Conservation (phyloP, 2,888 invertebrate species). For the Meghimatium bilineatum region DNA sequence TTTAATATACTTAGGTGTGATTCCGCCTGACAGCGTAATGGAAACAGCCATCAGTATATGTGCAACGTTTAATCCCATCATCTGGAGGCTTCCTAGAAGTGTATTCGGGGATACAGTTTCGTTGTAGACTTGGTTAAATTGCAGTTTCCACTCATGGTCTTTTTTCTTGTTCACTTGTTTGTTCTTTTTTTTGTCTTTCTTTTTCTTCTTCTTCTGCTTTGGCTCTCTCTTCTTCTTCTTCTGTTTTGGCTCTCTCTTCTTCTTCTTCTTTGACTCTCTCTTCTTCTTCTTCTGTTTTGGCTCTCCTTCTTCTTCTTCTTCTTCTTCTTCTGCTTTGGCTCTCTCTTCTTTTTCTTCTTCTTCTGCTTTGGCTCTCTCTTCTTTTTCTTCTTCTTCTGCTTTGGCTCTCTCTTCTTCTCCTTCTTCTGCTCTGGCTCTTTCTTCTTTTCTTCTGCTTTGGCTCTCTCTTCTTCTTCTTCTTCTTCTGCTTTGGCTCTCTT, state of each 20-base stretch:
- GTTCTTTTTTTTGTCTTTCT: background rate
- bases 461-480: too few relatives aligned
- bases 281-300: too few relatives aligned
- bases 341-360: too few relatives aligned
- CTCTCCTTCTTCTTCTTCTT: too few relatives aligned
- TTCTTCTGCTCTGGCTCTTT: too few relatives aligned
- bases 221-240: background rate
- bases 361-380: too few relatives aligned
- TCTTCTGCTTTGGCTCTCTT: too few relatives aligned
- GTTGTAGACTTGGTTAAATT: background rate
- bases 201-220: background rate
- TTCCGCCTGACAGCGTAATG: background rate
- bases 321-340: too few relatives aligned
- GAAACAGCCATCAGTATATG: background rate
- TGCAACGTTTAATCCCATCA: background rate
- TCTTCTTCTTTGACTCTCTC: too few relatives aligned
- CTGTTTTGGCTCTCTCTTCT: background rate
- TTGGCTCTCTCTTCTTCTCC: too few relatives aligned
- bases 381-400: too few relatives aligned
- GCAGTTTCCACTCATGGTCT: background rate
- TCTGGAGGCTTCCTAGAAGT: background rate
- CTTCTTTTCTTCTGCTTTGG: too few relatives aligned
- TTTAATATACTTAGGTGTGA: constrained; percentile 17
- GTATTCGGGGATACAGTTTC: background rate
- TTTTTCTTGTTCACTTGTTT: background rate